Evolutionary conservation across 2,797 vertebrate genomes (phyloP), one percentile per base, ranked within the genome.

Genomic region (Ateles fusciceps): DNA sequence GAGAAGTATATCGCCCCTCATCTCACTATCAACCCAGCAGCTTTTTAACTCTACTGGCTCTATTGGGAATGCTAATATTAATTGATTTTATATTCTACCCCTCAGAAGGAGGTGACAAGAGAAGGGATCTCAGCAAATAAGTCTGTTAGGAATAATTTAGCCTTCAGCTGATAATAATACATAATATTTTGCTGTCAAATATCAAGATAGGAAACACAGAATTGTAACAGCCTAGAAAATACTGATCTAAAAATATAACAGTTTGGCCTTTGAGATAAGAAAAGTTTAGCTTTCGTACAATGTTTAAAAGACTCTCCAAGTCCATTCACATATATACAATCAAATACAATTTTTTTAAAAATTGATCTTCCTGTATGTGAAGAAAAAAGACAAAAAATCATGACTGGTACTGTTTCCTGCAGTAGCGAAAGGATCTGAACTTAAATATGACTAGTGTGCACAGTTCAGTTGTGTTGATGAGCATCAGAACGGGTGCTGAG

Each of bases 91-190:
- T 87, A 42, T n/a, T 75, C 28, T 48, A 14, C 1, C 0, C 33
- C 71, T 96, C 57, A 90, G 30, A 10, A 85, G 12, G 15, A 97
- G 26, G 10, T 33, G 61, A 80, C 12, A 95, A 75, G 55, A 91
- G 24, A 83, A 74, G 11, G 24, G 50, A 94, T 78, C 39, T 75
- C 42, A 96, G 26, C 11, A 95, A 57, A 91, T 36, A 89, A 72
- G 87, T 30, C 28, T 52, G 13, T 85, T 42, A 88, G 26, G 30
- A 94, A 91, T 88, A 96, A 98, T 85, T 96, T 92, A 44, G 48
- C 33, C 83, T 93, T 88, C 59, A 81, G 42, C 59, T 68, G 50
- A 15, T 50, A 94, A 86, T 55, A 64, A 95, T 30, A 79, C 26
- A 92, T 19, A 7, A 91, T 19, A 11, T 36, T 92, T 80, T 86